Evolutionary conservation across 2,888 invertebrate genomes (phyloP).

Genomic region (Stenchaetothrips biformis): DNA sequence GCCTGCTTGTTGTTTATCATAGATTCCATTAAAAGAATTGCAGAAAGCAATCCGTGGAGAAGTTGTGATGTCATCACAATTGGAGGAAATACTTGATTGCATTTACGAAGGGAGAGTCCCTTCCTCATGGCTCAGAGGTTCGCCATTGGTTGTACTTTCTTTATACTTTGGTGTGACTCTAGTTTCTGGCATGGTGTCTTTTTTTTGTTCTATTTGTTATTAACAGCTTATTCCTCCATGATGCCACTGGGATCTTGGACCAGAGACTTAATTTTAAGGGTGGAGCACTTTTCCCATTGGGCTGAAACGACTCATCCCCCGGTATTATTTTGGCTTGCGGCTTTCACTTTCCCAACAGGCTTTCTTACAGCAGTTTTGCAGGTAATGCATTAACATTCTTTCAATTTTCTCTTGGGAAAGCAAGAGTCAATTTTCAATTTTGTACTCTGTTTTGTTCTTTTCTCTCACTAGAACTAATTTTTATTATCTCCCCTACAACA

Average conservation of each 20-base stretch:
- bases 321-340: slow-evolving; percentile 78
- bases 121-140: slow-evolving; percentile 62
- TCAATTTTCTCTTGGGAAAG: neutral
- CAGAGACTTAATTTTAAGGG: slow-evolving; percentile 68
- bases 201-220: slow-evolving; percentile 20
- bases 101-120: slow-evolving; percentile 79
- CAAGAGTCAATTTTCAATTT: neutral
- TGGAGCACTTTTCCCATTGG: slow-evolving; percentile 73
- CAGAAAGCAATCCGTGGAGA: slow-evolving; percentile 79
- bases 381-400: slow-evolving; percentile 45
- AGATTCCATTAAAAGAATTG: slow-evolving; percentile 59
- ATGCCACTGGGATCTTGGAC: slow-evolving; percentile 85
- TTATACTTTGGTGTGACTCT: neutral
- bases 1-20: slow-evolving; percentile 53
- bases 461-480: slow-evolving; percentile 29
- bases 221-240: slow-evolving; percentile 67
- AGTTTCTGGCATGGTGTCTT: slow-evolving; percentile 15
- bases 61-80: slow-evolving; percentile 77
- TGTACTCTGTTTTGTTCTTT: slow-evolving; percentile 15
- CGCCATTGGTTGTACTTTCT: slow-evolving; percentile 40
- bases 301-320: slow-evolving; percentile 70
- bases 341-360: slow-evolving; percentile 82
- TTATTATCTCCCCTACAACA: slow-evolving; percentile 40
- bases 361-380: slow-evolving; percentile 86
- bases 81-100: slow-evolving; percentile 75